phyloP scores from a whole-genome alignment of 2,888 invertebrate genomes.

The Griposia aprilina region DNA sequence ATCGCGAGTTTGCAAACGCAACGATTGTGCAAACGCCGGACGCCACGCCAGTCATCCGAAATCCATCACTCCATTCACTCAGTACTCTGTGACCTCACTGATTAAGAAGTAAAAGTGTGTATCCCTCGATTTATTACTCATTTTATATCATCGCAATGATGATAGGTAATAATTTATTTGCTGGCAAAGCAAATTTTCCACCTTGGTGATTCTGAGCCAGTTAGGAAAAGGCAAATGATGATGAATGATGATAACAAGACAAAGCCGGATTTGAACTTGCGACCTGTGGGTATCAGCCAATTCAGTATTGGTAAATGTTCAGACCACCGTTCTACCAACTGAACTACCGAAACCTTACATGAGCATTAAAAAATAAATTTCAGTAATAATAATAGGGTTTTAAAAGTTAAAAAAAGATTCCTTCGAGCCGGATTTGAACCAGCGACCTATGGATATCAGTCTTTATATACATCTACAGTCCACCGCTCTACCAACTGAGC shows the following conservation, averaged over 20 bases:
- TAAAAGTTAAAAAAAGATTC: slow-evolving; percentile 72
- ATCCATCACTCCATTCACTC: slow-evolving; percentile 1
- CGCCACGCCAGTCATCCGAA: not conserved
- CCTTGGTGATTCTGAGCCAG: too few species aligned
- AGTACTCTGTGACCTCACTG: not conserved
- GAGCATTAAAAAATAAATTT: not conserved
- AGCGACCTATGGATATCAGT: slow-evolving; percentile 90
- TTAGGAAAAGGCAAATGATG: not conserved
- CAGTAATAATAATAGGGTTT: not conserved
- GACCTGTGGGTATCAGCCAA: not conserved
- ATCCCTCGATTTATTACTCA: too few species aligned
- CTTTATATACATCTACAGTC: slow-evolving; percentile 81
- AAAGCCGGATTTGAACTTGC: not conserved
- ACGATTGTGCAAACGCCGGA: too few species aligned
- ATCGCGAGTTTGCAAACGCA: not conserved
- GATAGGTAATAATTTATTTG: not conserved
- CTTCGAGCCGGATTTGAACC: slow-evolving; percentile 91
- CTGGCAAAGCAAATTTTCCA: not conserved
- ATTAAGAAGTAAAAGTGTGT: not conserved
- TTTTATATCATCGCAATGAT: not conserved
- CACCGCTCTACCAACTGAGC: slow-evolving; percentile 89
- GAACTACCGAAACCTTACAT: slow-evolving; percentile 86
- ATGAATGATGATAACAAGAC: not conserved
- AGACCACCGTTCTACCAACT: slow-evolving; percentile 89
- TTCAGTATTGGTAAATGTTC: not conserved